Conservation (phyloP, 2,113 vertebrate genomes). For the Alethe diademata region DNA sequence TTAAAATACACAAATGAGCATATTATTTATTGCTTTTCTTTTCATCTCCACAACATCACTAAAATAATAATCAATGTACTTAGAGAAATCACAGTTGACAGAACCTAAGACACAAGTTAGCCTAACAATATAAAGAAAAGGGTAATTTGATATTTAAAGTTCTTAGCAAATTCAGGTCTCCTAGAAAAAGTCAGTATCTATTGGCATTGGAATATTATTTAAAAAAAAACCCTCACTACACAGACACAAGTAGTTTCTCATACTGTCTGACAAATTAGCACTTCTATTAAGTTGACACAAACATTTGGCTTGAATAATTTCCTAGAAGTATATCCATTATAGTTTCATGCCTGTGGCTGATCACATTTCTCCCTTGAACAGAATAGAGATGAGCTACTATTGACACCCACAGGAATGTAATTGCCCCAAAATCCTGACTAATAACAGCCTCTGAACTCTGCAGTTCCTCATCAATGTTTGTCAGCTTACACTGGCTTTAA, state of each 20-base stretch:
- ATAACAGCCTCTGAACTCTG: neutral
- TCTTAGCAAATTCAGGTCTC: neutral
- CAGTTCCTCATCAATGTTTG: neutral
- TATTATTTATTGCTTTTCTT: neutral
- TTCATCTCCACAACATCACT: neutral
- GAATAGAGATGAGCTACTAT: neutral
- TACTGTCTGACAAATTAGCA: neutral
- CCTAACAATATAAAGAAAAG: neutral
- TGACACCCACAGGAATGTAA: neutral
- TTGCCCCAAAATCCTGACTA: neutral
- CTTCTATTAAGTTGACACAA: neutral
- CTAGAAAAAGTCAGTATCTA: neutral
- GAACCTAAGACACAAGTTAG: neutral
- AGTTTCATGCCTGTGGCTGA: neutral
- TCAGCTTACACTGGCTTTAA: neutral
- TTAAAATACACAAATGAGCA: neutral
- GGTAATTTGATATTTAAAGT: neutral
- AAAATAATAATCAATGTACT: neutral
- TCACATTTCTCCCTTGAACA: neutral
- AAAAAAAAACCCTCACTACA: neutral
- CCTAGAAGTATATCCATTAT: neutral
- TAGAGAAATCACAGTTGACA: neutral
- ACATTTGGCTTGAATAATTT: neutral
- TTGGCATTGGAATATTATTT: neutral
- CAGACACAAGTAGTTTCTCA: neutral